Base-by-base conservation (phyloP, 2,888 invertebrate species). In the Escarpia spicata region DNA sequence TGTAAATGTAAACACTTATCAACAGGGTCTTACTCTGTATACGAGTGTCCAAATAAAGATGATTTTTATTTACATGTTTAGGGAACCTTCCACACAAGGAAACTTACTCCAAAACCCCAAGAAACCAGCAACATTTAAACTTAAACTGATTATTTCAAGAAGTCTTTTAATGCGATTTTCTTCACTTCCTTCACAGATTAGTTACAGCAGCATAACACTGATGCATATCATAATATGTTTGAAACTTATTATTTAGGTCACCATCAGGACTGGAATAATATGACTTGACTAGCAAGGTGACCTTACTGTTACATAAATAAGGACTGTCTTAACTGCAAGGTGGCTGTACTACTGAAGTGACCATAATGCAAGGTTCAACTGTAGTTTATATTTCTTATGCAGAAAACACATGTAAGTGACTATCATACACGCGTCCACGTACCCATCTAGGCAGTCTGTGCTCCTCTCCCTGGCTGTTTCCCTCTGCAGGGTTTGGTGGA, bases 401-500 rank as follows among this genome's bases (percentile, higher is more conserved):
- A 60, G 26, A 19, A 60, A 15, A 19, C 4, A 12, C 9, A 60
- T 60, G 26, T 4, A 4, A 19, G 19, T 43, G 92, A 45, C 43
- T 45, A 43, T 90, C 44, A 58, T 75, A 43, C 90, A 52, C 52
- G 4, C 2, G 75, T 75, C 19, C n/a, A 75, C 75, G 19, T n/a
- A 75, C 75, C 75, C 75, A 75, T 75, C 75, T 15, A 75, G 75
- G 75, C 26, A 75, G 75, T 75, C 75, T 15, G 26, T 75, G n/a
- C 6, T 75, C 75, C 75, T 75, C 75, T 3, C 26, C n/a, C 43
- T 90, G 91, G 19, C n/a, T n/a, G n/a, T 15, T 15, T 6, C 75
- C 75, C 26, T 43, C 92, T 26, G 52, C 26, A 37, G 91, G 75
- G 75, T 26, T 75, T 75, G 75, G 75, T 15, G 92, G 92, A 43